phyloP scores from a whole-genome alignment of 2,888 invertebrate species.

The Carcina quercana region DNA sequence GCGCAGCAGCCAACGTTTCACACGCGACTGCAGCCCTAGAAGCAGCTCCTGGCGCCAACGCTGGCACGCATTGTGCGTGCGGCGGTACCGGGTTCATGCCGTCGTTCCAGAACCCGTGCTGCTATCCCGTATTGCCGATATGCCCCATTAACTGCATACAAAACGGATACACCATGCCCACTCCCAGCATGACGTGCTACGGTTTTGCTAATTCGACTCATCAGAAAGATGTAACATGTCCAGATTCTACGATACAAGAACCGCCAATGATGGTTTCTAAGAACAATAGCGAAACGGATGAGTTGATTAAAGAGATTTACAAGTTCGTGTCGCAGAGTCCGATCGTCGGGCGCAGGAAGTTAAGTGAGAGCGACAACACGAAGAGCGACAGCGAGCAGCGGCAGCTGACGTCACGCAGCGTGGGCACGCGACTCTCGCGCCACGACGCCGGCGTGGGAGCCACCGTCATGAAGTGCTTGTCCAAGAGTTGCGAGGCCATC shows the following conservation, averaged over 20 bases:
- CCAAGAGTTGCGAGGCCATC: slow-evolving; percentile 62
- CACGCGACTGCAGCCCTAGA: slow-evolving; percentile 29
- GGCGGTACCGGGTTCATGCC: slow-evolving; percentile 17
- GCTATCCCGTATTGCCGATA: slow-evolving; percentile 51
- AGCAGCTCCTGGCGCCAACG: slow-evolving; percentile 23
- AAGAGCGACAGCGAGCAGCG: slow-evolving; percentile 4
- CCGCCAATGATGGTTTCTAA: too few species aligned
- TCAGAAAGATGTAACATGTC: slow-evolving; percentile 26
- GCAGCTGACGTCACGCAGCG: slow-evolving; percentile 39
- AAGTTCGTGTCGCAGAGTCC: slow-evolving; percentile 48
- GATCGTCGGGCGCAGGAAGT: slow-evolving; percentile 21
- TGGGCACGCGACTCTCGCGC: slow-evolving; percentile 33
- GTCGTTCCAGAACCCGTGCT: slow-evolving; percentile 43
- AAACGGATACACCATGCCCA: slow-evolving; percentile 40
- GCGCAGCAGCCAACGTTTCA: slow-evolving; percentile 19
- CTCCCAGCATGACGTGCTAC: slow-evolving; percentile 41
- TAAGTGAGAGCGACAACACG: slow-evolving; percentile 7
- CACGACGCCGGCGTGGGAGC: slow-evolving; percentile 52
- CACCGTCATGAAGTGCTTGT: slow-evolving; percentile 41
- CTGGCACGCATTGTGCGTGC: slow-evolving; percentile 22
- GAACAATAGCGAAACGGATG: slow-evolving; percentile 41
- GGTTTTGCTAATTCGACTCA: slow-evolving; percentile 26
- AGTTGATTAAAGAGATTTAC: slow-evolving; percentile 60
- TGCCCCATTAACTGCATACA: slow-evolving; percentile 52
- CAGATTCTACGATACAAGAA: too few species aligned